Conservation (phyloP, 2,113 vertebrate genomes). For the Corythaixoides concolor region DNA sequence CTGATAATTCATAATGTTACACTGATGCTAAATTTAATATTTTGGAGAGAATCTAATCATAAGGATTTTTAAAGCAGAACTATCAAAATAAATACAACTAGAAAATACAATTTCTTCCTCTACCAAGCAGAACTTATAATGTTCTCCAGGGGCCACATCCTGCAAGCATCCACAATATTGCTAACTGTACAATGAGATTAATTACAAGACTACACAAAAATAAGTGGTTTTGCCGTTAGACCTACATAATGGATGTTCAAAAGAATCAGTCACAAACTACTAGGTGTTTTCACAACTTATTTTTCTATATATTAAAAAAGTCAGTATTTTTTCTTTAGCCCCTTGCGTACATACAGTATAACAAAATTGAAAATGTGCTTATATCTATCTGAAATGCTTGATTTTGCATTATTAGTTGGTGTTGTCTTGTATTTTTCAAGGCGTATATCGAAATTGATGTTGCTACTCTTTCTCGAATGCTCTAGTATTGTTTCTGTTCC, state of each 20-base stretch:
- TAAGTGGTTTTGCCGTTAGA: background rate
- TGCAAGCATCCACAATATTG: background rate
- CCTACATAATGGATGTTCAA: background rate
- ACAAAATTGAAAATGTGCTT: background rate
- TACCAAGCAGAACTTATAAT: background rate
- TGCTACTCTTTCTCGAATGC: background rate
- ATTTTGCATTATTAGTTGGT: background rate
- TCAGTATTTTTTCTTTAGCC: background rate
- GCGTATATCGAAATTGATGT: background rate
- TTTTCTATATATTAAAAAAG: background rate
- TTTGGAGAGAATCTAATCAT: background rate
- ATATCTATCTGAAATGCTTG: background rate
- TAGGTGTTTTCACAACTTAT: background rate
- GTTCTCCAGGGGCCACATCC: background rate
- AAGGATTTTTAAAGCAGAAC: background rate
- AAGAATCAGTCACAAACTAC: background rate
- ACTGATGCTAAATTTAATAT: background rate
- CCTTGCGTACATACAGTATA: background rate
- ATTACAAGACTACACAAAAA: background rate
- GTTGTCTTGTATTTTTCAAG: background rate
- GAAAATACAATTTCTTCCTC: background rate
- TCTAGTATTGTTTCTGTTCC: background rate
- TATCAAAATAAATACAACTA: background rate
- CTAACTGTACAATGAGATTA: background rate
- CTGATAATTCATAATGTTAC: background rate